Conservation (phyloP, 2,113 vertebrate genomes). For the Varanus salvator region DNA sequence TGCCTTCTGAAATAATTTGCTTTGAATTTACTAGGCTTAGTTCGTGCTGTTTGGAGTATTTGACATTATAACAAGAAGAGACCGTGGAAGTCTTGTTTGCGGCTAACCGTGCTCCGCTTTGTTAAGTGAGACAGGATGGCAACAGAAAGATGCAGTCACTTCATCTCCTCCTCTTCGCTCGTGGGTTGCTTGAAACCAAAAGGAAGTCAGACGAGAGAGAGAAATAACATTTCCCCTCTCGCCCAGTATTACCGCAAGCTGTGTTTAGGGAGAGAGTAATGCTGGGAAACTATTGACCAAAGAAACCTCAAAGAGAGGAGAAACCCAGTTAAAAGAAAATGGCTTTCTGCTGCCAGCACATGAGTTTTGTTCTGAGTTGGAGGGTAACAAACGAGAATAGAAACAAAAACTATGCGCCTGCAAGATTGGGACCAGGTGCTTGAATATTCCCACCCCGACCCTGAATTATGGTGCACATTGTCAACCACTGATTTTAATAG, state of each 20-base stretch:
- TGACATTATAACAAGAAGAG: too few relatives aligned
- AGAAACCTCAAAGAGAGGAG: constrained; percentile 49
- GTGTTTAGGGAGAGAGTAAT: constrained; percentile 37
- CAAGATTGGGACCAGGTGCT: too few relatives aligned
- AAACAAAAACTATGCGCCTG: too few relatives aligned
- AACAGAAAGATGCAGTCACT: not conserved
- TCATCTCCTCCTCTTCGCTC: not conserved
- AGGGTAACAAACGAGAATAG: not conserved
- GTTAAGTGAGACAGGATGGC: too few relatives aligned
- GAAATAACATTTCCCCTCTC: constrained; percentile 52
- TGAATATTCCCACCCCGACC: too few relatives aligned
- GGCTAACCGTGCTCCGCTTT: too few relatives aligned
- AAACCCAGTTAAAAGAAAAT: constrained; percentile 32
- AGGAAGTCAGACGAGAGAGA: constrained; percentile 50
- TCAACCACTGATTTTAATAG: not conserved
- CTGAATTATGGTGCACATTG: too few relatives aligned
- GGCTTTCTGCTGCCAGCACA: rapidly evolving
- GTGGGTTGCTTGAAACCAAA: constrained; percentile 52
- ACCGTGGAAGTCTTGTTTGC: too few relatives aligned
- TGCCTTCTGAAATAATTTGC: too few relatives aligned
- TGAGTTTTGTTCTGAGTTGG: not conserved
- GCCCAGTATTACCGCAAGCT: constrained; percentile 59
- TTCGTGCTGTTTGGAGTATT: too few relatives aligned
- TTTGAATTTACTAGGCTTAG: too few relatives aligned
- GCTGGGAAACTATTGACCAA: constrained; percentile 62